Conservation (phyloP, 2,113 vertebrate species). For the Notechis scutatus region DNA sequence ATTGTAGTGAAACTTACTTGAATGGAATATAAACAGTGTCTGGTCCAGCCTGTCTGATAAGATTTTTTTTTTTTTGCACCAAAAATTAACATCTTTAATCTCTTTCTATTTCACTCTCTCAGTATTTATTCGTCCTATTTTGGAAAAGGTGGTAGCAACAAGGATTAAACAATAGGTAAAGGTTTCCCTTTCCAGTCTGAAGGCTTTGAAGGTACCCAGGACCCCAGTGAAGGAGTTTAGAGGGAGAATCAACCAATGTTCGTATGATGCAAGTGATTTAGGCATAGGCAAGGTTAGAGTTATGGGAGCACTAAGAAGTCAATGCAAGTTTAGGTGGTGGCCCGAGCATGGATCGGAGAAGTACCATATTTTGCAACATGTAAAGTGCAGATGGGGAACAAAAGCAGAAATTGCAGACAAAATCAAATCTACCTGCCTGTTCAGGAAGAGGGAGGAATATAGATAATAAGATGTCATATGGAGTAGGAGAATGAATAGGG, state of each 20-base stretch:
- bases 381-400: neutral
- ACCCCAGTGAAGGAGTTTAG: neutral
- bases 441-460: neutral
- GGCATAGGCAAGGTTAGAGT: neutral
- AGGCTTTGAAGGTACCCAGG: neutral
- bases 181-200: neutral
- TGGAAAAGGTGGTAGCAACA: neutral
- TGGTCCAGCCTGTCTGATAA: neutral
- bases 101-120: neutral
- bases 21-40: neutral
- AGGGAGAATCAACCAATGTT: neutral
- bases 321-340: neutral
- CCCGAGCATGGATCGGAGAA: neutral
- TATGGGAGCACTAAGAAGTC: neutral
- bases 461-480: neutral
- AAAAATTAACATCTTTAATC: neutral
- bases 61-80: neutral
- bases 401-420: neutral
- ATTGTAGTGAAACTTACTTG: neutral
- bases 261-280: neutral
- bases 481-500: neutral
- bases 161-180: neutral
- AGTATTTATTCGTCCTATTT: neutral
- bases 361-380: neutral
- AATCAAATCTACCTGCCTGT: neutral